These are phyloP conservation scores for Hypena proboscidalis DNA, from an alignment of 2,888 invertebrate genomes.

Conservation along the genomic window DNA sequence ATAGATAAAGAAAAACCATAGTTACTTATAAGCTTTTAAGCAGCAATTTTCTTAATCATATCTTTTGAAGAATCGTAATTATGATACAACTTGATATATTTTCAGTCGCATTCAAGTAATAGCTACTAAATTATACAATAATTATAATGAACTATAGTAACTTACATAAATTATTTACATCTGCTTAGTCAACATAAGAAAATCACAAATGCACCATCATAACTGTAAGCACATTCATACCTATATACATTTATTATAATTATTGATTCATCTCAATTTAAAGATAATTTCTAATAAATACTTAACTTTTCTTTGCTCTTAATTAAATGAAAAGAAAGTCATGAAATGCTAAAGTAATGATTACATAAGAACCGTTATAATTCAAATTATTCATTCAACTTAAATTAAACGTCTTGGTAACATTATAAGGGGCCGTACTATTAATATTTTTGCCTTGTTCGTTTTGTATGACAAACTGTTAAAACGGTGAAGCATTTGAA, in stretches of 20 bases:
- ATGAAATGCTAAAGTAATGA: constrained; percentile 15
- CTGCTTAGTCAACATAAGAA: constrained; percentile 63
- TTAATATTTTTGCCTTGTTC: too few species aligned
- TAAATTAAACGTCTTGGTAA: constrained; percentile 4
- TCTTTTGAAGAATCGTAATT: constrained; percentile 13
- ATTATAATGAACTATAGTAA: constrained; percentile 66
- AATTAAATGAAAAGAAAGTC: constrained; percentile 33
- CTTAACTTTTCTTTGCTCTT: constrained; percentile 30
- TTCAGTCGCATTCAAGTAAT: constrained; percentile 71
- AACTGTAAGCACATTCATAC: constrained; percentile 69
- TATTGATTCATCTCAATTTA: constrained; percentile 52
- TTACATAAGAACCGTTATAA: constrained; percentile 20
- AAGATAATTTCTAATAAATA: constrained; percentile 39
- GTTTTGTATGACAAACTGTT: too few species aligned
- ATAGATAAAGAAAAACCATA: constrained; percentile 23
- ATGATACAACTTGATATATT: constrained; percentile 44
- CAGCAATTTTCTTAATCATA: constrained; percentile 41
- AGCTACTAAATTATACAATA: constrained; percentile 65
- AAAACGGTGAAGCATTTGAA: too few species aligned
- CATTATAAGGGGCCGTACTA: constrained; percentile 16
- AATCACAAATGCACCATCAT: constrained; percentile 71
- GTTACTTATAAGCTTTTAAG: constrained; percentile 33
- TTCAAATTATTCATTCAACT: constrained; percentile 21
- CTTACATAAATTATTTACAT: constrained; percentile 81
- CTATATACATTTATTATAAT: constrained; percentile 67